Evolutionary conservation across 2,797 vertebrate genomes (phyloP), one percentile per base, ranked within the genome.

Genomic region (Vultur gryphus): DNA sequence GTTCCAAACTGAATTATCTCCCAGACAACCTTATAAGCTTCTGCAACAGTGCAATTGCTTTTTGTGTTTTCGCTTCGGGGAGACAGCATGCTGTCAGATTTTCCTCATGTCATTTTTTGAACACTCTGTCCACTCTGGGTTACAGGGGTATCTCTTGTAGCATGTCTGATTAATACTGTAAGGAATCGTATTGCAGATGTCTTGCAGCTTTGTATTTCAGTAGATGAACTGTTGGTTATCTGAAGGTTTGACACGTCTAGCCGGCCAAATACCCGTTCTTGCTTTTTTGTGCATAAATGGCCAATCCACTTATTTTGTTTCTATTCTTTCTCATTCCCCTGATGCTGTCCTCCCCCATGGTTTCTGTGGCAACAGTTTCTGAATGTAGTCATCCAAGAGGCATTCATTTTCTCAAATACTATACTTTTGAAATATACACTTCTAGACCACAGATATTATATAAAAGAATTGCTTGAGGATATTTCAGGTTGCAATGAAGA

Each of bases 291-390:
- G 13, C 49, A 35, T 61, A 90, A 95, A 65, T 76, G 83, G 73
- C 83, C 91, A 76, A 94, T 72, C 65, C 62, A 88, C 43, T 71
- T 90, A 61, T 95, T 94, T 86, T 89, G 55, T 93, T 96, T 95
- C 93, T 97, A 65, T 95, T 93, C 79, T 90, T 85, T 95, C 85
- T 86, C 89, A 69, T 95, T 88, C 58, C 80, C 87, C 85, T 57
- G 62, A 78, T 90, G 89, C 91, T 95, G 93, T 96, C 96, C 95
- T 96, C 95, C 94, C 94, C 92, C 94, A 91, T 95, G 83, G 94
- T 96, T 96, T 97, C 96, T 96, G 94, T 96, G 85, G 95, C 91
- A 97, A 96, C 95, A 79, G 66, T 72, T 95, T 88, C 83, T 84
- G 82, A 86, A 84, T 75, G 54, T 76, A 95, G 85, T 93, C 72